Base-by-base conservation (phyloP, 1,140 invertebrate species). In the Atopsyche davidsoni region DNA sequence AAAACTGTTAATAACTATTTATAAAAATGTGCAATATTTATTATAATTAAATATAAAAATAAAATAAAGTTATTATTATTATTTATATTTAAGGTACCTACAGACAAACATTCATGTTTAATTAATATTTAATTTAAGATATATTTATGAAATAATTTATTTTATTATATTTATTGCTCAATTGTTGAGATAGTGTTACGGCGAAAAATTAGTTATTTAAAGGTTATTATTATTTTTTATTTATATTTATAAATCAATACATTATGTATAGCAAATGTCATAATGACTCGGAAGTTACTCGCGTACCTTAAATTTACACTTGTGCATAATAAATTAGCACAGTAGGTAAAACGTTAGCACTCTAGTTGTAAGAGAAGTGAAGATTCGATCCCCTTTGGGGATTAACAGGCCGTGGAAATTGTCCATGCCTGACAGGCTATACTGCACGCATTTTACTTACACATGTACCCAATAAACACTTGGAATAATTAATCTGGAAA, bases 31-130 rank as follows among this genome's bases (percentile, higher is more conserved):
- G 46, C 46, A 48, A 48, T 48, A 48, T 48, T 48, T 18, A 36
- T 36, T 17, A 36, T 6, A 36, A 7, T 13, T 7, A 28, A 28
- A 7, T 28, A 28, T 28, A 7, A 28, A 28, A 28, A 7, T 28
- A 28, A 28, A 28, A 28, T 28, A 28, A 28, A 7, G 24, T 28
- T 28, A 28, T 28, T 36, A 6, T 36, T 7, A 7, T 36, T 4
- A 7, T 41, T 19, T 34, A 41, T 43, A 48, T 46, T 23, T 43
- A 38, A 47, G 46, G 55, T 53, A 53, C 46, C 46, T 38, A 28
- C 46, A 25, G 49, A 43, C 32, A 47, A 53, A 47, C 51, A 57
- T 57, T 57, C 55, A 51, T 53, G 51, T 47, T 21, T 54, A 54
- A 35, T 55, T 34, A 22, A 19, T 46, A 46, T 25, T 7, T 38